Evolutionary conservation across 2,888 invertebrate genomes (phyloP), one percentile per base, ranked within the genome.

Genomic region (Drosophila mercatorum): DNA sequence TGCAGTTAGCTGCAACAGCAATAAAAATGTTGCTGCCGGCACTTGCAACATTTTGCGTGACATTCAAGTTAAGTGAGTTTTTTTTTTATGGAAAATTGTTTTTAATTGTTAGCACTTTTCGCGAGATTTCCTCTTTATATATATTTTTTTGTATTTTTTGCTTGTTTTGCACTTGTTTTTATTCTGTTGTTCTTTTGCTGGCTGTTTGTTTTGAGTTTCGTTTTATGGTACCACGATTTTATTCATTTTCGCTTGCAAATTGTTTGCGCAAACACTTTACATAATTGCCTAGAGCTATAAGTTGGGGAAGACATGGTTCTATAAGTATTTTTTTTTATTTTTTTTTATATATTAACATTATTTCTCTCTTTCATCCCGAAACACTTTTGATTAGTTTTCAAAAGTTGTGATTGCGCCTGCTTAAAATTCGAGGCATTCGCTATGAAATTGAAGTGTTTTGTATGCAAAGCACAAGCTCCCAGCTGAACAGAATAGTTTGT

Each of bases 1-100:
- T 26, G 57, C 58, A 17, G 46, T n/a, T 38, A 58, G 26, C 44
- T 26, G 76, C 53, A 87, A 75, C 70, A 86, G 75, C 85, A 87
- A 66, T 66, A 81, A 55, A 65, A 81, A 67, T 71, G 78, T 73
- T 88, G 84, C 85, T 88, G 74, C 69, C 80, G 89, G 79, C 87
- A 83, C 90, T 84, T 89, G 89, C 88, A 85, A 87, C 84, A 85
- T 85, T 84, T 87, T 85, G 82, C 52, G 69, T 82, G 83, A 80
- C 83, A 86, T 88, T 83, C 77, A 72, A 78, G 81, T 71, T 72
- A 70, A 60, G 26, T 58, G 11, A 40, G 40, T 40, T 38, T 26
- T 22, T 36, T 2, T 72, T 46, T 55, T 43, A 4, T 3, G 2
- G 68, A 60, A 78, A 81, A 75, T 72, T 78, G 75, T 90, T 82